Evolutionary conservation across 2,888 invertebrate species (phyloP).

Genomic region (Luperina testacea): DNA sequence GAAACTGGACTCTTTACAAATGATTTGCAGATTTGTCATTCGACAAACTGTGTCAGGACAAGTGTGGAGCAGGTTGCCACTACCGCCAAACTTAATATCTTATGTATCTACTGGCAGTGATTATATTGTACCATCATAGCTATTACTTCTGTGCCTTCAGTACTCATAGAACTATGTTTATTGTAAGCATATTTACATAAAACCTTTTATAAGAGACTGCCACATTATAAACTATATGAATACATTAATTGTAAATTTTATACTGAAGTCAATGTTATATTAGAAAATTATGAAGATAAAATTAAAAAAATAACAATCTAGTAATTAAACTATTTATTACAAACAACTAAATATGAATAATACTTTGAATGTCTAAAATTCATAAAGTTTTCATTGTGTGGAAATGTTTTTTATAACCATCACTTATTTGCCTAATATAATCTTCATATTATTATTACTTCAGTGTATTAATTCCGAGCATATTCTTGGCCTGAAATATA

Average conservation of each 20-base stretch:
- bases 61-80: constrained; percentile 92
- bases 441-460: constrained; percentile 77
- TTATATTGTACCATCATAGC: constrained; percentile 86
- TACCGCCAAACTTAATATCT: constrained; percentile 88
- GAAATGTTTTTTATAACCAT: constrained; percentile 54
- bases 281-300: constrained; percentile 65
- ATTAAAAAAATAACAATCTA: constrained; percentile 71
- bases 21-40: constrained; percentile 94
- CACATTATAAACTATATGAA: constrained; percentile 75
- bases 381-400: constrained; percentile 51
- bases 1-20: constrained; percentile 92
- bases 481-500: constrained; percentile 86
- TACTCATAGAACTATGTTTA: constrained; percentile 57
- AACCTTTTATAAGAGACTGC: constrained; percentile 67
- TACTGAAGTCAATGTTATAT: constrained; percentile 75
- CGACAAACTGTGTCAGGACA: constrained; percentile 92
- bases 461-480: constrained; percentile 85
- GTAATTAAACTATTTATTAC: constrained; percentile 84
- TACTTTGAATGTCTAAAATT: constrained; percentile 52
- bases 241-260: constrained; percentile 80
- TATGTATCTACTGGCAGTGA: constrained; percentile 87
- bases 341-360: constrained; percentile 67
- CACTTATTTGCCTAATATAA: constrained; percentile 60
- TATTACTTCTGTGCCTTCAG: constrained; percentile 64
- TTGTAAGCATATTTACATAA: constrained; percentile 64